Evolutionary conservation across 2,888 invertebrate genomes (phyloP).

Genomic region (Epiperipatus broadwayi): DNA sequence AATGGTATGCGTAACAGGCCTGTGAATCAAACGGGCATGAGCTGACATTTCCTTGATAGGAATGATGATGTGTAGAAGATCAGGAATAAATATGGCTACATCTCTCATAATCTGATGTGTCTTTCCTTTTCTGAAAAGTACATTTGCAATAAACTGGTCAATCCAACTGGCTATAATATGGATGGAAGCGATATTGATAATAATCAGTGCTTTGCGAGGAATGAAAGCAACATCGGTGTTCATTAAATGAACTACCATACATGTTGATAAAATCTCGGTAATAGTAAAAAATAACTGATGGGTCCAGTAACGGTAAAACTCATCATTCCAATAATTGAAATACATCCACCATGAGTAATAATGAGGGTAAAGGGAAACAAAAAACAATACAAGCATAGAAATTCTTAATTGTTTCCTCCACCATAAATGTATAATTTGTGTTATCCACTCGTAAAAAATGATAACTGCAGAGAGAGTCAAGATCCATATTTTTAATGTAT

Average conservation of each 20-base stretch:
- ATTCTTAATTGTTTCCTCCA: conserved; percentile 36
- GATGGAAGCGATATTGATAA: conserved; percentile 39
- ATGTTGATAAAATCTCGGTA: conserved; percentile 42
- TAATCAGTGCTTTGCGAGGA: conserved; percentile 37
- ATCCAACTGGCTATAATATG: conserved; percentile 42
- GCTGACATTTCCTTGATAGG: conserved; percentile 30
- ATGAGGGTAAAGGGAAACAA: conserved; percentile 42
- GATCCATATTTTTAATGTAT: conserved; percentile 45
- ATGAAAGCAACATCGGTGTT: conserved; percentile 35
- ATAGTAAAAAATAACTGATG: conserved; percentile 44
- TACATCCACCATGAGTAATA: conserved; percentile 50
- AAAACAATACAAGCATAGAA: conserved; percentile 43
- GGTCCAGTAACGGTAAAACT: conserved; percentile 47
- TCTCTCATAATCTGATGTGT: conserved; percentile 43
- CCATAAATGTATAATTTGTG: conserved; percentile 36
- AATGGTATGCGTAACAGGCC: conserved; percentile 24
- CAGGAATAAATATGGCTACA: conserved; percentile 46
- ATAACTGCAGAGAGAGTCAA: conserved; percentile 39
- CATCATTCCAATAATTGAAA: conserved; percentile 49
- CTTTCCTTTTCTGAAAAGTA: conserved; percentile 42
- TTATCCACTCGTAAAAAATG: conserved; percentile 41
- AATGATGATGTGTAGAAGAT: conserved; percentile 41
- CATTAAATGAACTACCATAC: conserved; percentile 38
- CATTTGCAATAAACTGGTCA: conserved; percentile 45
- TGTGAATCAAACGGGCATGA: conserved; percentile 22